These are phyloP conservation scores for Enteromius thamalakanensis DNA, from an alignment of 2,797 vertebrate species.

Conservation along the genomic window DNA sequence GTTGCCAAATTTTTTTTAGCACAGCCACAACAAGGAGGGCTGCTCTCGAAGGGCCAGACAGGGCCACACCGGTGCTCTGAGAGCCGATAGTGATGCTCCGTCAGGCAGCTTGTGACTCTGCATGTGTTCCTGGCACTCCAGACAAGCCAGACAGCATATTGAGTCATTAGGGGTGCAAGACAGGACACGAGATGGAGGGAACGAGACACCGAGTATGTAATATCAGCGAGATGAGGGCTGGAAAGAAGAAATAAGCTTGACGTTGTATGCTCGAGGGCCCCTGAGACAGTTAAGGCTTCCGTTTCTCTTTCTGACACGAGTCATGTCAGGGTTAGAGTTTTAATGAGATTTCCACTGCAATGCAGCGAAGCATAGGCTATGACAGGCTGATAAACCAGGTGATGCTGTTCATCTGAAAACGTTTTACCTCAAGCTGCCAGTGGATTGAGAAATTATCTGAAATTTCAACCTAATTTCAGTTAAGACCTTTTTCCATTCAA, in stretches of 20 bases:
- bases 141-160: conserved; percentile 43
- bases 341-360: conserved; percentile 42
- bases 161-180: conserved; percentile 40
- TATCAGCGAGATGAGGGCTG: conserved; percentile 6
- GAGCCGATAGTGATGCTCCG: conserved; percentile 12
- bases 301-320: conserved; percentile 41
- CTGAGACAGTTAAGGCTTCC: conserved; percentile 23
- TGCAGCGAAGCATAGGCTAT: conserved; percentile 5
- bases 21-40: background rate
- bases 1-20: background rate
- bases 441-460: background rate
- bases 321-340: conserved; percentile 14
- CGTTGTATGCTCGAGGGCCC: conserved; percentile 9
- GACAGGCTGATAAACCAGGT: conserved; percentile 29
- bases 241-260: conserved; percentile 1
- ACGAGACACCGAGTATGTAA: conserved; percentile 6
- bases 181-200: background rate
- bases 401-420: conserved; percentile 14
- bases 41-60: conserved; percentile 5
- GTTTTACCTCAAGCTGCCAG: background rate
- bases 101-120: conserved; percentile 44
- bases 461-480: too few species aligned
- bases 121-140: conserved; percentile 40
- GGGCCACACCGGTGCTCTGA: conserved; percentile 6
- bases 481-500: too few species aligned